Conservation (phyloP, 1,140 invertebrate genomes). For the Drosophila pallidifrons region DNA sequence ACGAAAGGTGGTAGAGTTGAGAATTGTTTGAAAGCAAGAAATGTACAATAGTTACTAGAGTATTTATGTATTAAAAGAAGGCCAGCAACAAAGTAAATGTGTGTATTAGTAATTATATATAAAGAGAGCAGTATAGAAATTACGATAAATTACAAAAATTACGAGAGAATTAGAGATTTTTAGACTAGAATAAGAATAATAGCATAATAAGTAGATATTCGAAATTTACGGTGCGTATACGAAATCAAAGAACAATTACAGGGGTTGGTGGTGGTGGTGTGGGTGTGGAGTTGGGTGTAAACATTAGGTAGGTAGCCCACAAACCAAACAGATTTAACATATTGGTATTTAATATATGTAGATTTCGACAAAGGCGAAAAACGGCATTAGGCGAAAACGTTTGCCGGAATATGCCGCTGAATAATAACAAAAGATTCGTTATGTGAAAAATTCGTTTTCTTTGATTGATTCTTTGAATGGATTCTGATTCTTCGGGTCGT, state of each 20-base stretch:
- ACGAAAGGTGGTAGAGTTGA: slow-evolving; percentile 40
- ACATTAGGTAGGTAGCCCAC: slow-evolving; percentile 67
- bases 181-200: slow-evolving; percentile 36
- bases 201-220: slow-evolving; percentile 15
- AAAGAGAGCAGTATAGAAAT: slow-evolving; percentile 53
- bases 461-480: neutral
- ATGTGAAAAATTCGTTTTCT: slow-evolving; percentile 23
- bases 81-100: slow-evolving; percentile 65
- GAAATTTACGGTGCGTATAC: slow-evolving; percentile 50
- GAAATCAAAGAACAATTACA: slow-evolving; percentile 53
- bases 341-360: slow-evolving; percentile 83
- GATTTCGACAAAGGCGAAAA: slow-evolving; percentile 50
- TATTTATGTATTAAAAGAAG: slow-evolving; percentile 29
- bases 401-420: slow-evolving; percentile 20
- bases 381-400: slow-evolving; percentile 28
- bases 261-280: slow-evolving; percentile 15
- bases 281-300: slow-evolving; percentile 21
- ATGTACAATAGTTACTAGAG: slow-evolving; percentile 57
- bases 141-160: slow-evolving; percentile 50
- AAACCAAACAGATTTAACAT: slow-evolving; percentile 82
- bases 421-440: slow-evolving; percentile 23
- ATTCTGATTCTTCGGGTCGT: slow-evolving; percentile 15
- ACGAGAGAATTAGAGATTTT: slow-evolving; percentile 42
- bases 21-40: slow-evolving; percentile 55
- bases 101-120: slow-evolving; percentile 56